Conservation (phyloP, 2,797 vertebrate genomes). For the Falco concolor region DNA sequence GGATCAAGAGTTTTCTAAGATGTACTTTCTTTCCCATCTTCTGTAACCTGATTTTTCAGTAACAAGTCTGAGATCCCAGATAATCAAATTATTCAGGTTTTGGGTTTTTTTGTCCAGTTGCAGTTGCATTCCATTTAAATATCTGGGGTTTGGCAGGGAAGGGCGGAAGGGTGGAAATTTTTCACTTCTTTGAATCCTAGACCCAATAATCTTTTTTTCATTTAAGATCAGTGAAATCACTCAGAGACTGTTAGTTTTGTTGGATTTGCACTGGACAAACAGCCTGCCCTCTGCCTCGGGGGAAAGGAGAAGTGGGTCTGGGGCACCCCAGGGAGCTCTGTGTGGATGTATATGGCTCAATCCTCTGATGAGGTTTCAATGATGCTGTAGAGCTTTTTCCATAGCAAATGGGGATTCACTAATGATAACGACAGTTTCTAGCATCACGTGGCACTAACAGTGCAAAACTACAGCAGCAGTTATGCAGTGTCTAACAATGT, state of each 20-base stretch:
- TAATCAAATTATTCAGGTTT: not conserved
- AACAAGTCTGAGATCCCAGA: not conserved
- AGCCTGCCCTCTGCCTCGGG: not conserved
- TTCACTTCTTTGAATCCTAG: not conserved
- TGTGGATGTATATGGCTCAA: not conserved
- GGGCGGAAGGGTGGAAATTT: not conserved
- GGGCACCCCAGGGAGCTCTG: not conserved
- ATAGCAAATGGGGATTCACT: not conserved
- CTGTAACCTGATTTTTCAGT: not conserved
- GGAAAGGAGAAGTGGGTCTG: not conserved
- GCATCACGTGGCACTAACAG: not conserved
- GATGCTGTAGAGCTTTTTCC: not conserved
- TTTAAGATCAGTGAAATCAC: not conserved
- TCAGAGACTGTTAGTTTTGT: not conserved
- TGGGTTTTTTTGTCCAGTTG: not conserved
- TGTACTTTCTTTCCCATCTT: not conserved
- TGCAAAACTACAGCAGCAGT: not conserved
- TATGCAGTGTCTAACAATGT: not conserved
- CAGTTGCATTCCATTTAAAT: slow-evolving; percentile 27
- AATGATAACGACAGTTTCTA: not conserved
- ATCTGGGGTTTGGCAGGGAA: slow-evolving; percentile 16
- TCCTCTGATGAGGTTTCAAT: not conserved
- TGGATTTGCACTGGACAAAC: not conserved
- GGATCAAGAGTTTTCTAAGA: not conserved
- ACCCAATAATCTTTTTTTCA: not conserved